Base-by-base conservation (phyloP, 2,797 vertebrate species). In the Sparidentex hasta region DNA sequence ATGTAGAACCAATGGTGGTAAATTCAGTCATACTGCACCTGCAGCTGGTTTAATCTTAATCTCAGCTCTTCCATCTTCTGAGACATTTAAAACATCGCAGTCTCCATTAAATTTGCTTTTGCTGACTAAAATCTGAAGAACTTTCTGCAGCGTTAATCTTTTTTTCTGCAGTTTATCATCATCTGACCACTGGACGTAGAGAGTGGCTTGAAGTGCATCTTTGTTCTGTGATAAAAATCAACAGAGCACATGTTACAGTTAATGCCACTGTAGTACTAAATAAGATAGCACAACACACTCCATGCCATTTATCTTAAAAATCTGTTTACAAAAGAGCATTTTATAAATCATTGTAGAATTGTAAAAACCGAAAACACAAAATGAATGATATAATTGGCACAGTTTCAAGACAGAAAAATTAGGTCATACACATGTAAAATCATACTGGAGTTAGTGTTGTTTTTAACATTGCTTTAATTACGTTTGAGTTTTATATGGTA, bases 51-150 rank as follows among this genome's bases (percentile, higher is more conserved):
- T 2, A 29, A 90, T 50, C 0, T 0, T 17, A 8, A 93, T 56
- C 9, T 4, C 2, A 43, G 29, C 87, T 0, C 0, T 2, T 0
- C 41, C 59, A 25, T 81, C 23, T 0, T 20, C 0, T 0, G 0
- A 2, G 0, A 3, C 4, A 0, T 0, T 0, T 12, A 11, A 0
- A 16, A 90, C 51, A 0, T 0, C 0, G 1, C 58, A 77, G 0
- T n/a, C 0, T 6, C 0, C 1, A 0, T 1, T 0, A 0, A 0
- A 0, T 0, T 0, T 0, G 0, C 0, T 6, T 3, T 14, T 79
- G 77, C 74, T 90, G 0, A 69, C 38, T 90, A 91, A 90, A 1
- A 1, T 1, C 67, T 93, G 92, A 4, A 95, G 76, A 51, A 13
- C 0, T 23, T 2, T 84, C 11, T 85, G 0, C 0, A 93, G 80